phyloP scores from a whole-genome alignment of 2,113 vertebrate species.

The Otolemur garnettii region DNA sequence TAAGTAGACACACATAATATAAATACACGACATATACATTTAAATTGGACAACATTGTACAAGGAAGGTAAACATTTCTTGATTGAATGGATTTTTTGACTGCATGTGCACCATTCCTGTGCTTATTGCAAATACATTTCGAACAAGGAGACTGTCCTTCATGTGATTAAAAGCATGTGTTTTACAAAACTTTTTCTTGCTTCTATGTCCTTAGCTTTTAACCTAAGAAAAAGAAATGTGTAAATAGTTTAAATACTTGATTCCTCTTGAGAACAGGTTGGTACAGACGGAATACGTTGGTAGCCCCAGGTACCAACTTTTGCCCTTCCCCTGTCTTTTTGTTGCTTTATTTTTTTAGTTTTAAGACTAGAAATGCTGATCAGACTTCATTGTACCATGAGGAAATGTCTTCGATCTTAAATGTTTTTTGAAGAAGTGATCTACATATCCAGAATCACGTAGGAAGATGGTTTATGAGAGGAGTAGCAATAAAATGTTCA shows the following conservation, averaged over 20 bases:
- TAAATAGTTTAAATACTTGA: slow-evolving; percentile 70
- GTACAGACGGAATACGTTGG: neutral
- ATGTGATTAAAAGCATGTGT: slow-evolving; percentile 68
- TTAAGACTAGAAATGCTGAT: slow-evolving; percentile 9
- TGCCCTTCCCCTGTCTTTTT: slow-evolving; percentile 52
- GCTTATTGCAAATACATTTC: slow-evolving; percentile 45
- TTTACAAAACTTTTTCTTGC: slow-evolving; percentile 51
- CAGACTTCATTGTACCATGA: neutral
- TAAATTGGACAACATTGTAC: neutral
- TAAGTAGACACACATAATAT: neutral
- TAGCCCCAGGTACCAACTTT: slow-evolving; percentile 63
- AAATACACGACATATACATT: neutral
- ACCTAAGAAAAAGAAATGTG: slow-evolving; percentile 75
- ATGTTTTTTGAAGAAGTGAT: neutral
- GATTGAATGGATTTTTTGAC: neutral
- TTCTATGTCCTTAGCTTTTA: slow-evolving; percentile 68
- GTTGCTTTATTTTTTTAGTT: slow-evolving; percentile 65
- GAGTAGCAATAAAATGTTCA: neutral
- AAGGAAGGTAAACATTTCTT: slow-evolving; percentile 21
- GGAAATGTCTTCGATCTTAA: neutral
- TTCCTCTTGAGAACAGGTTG: slow-evolving; percentile 67
- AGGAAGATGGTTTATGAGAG: neutral
- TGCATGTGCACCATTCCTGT: neutral
- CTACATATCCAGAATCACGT: neutral
- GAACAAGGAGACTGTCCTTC: slow-evolving; percentile 71